These are phyloP conservation scores for Tachysurus vachellii DNA, from an alignment of 2,113 vertebrate species.

Conservation along the genomic window DNA sequence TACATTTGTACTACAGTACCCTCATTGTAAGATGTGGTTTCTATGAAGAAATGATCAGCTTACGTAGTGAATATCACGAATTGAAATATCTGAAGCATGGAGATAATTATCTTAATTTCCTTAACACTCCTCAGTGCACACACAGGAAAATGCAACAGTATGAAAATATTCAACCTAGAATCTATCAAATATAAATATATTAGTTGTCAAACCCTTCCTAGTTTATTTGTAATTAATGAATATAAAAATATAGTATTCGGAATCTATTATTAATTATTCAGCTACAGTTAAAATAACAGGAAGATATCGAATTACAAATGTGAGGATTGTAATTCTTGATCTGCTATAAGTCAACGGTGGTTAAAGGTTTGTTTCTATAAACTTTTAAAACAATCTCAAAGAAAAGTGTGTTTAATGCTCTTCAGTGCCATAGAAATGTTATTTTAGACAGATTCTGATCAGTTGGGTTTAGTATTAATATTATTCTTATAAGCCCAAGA, in stretches of 20 bases:
- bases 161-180: not conserved
- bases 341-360: not conserved
- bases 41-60: not conserved
- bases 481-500: conserved; percentile 40
- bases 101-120: not conserved
- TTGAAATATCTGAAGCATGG: not conserved
- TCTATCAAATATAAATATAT: not conserved
- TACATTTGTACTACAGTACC: not conserved
- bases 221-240: not conserved
- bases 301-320: not conserved
- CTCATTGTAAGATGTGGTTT: not conserved
- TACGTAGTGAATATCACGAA: not conserved
- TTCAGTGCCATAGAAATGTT: not conserved
- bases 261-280: not conserved
- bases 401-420: not conserved
- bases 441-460: conserved; percentile 33
- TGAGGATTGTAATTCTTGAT: not conserved
- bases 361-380: not conserved
- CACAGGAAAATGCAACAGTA: not conserved
- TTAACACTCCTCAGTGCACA: not conserved
- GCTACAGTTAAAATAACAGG: not conserved
- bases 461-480: conserved; percentile 57
- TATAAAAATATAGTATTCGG: not conserved
- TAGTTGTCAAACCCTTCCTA: not conserved
- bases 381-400: conserved; percentile 19